Base-by-base conservation (phyloP, 35 echinoderm and acorn worm genomes). In the Ptychodera flava region DNA sequence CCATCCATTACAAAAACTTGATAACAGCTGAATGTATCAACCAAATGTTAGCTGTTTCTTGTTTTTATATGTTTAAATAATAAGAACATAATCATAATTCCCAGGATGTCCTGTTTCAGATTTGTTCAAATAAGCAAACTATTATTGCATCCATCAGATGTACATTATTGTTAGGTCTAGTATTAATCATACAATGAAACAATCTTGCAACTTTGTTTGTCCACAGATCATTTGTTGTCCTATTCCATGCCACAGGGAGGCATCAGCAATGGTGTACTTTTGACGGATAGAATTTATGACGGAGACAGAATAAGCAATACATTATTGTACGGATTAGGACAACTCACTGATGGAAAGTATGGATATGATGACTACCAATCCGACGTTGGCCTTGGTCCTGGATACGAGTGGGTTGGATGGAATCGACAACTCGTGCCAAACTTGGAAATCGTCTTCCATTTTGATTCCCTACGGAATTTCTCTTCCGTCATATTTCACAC, bases 351-450 rank as follows among this genome's bases (percentile, higher is more conserved):
- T 83, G 93, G 96, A 27, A 94, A 81, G n/a, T 29, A 89, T 15
- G 96, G 96, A 0, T 78, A 82, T 35, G 84, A 78, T 36, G 93
- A 99, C 88, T 99, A 90, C 80, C 92, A 92, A 6, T 81, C 77
- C n/a, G 94, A 99, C 77, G 35, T 94, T 28, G 83, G 85, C 0
- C 88, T 86, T 33, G 96, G 45, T 12, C 6, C 6, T 12, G 6
- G 87, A 29, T 94, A 91, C 32, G 93, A 99, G 38, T 97, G 96
- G 96, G 90, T 99, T 0, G 96, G 92, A 16, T 99, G 96, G 96
- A 85, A 84, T 64, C 94, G 92, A 76, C 31, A n/a, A 27, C 86
- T 84, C 88, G 88, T 92, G 30, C 79, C 35, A 32, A 88, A 99
- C 53, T 93, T 92, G 0, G 84, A 34, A 33, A 79, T 99, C 30